These are phyloP conservation scores for Ammodytes dubius DNA, from an alignment of 2,113 vertebrate species.

Conservation along the genomic window DNA sequence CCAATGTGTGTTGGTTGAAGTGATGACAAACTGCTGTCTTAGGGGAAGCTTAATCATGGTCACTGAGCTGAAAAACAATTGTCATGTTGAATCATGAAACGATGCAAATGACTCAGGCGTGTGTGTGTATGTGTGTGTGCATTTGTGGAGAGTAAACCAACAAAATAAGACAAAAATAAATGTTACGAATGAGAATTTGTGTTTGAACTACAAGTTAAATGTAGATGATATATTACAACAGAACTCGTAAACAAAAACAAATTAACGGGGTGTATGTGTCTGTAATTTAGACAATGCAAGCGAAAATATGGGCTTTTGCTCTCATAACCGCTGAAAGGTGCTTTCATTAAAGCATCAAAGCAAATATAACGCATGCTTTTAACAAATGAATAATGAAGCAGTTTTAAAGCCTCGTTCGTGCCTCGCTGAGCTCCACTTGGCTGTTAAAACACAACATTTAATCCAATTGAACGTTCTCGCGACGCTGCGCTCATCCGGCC, in stretches of 20 bases:
- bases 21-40: background rate
- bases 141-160: background rate
- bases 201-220: background rate
- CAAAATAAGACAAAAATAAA: background rate
- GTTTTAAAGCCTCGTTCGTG: background rate
- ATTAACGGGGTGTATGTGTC: background rate
- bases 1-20: background rate
- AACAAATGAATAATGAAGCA: background rate
- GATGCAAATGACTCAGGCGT: slow-evolving; percentile 14
- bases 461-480: slow-evolving; percentile 25
- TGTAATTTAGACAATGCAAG: background rate
- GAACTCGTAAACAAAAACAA: background rate
- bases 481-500: background rate
- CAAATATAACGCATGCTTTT: background rate
- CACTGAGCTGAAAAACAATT: background rate
- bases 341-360: background rate
- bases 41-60: background rate
- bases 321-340: background rate
- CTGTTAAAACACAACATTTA: slow-evolving; percentile 8
- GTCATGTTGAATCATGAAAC: background rate
- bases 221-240: background rate
- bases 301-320: background rate
- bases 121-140: background rate
- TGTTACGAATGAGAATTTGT: background rate
- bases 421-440: background rate